Percentiles rank a stretch among this genome's conserved stretches.
Evolutionary conservation across 1,140 invertebrate species (phyloP).

Genomic region (Sarcophaga bullata): DNA sequence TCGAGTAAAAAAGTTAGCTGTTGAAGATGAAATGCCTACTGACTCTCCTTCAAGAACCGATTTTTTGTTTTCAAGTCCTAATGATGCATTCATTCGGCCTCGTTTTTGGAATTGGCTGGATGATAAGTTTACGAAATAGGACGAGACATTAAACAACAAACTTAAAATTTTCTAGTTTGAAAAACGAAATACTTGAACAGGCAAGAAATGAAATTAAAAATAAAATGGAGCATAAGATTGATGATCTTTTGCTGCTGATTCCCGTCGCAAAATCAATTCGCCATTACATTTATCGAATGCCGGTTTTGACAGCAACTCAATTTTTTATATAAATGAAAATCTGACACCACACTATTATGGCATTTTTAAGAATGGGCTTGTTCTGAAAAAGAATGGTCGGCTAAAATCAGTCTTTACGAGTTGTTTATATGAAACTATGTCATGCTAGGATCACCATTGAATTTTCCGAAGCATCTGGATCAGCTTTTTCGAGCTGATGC

Average conservation of each 20-base stretch:
- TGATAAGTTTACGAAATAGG: neutral
- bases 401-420: neutral
- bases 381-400: neutral
- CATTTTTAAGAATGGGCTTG: neutral
- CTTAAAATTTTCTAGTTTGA: neutral
- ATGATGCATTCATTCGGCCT: no score
- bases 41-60: no score
- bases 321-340: conserved; percentile 1
- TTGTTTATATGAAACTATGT: neutral
- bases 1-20: no score
- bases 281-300: neutral
- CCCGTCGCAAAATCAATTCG: neutral
- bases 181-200: neutral
- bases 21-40: no score
- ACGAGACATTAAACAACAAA: neutral
- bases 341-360: neutral
- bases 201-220: neutral
- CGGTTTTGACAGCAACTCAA: neutral
- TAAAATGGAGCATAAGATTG: neutral
- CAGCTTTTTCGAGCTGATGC: neutral
- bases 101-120: neutral
- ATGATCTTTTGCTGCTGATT: neutral
- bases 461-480: no score
- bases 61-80: no score
- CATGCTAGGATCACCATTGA: neutral